Evolutionary conservation across 2,113 vertebrate genomes (phyloP), one percentile per base, ranked within the genome.

Genomic region (Bubalus kerabau): DNA sequence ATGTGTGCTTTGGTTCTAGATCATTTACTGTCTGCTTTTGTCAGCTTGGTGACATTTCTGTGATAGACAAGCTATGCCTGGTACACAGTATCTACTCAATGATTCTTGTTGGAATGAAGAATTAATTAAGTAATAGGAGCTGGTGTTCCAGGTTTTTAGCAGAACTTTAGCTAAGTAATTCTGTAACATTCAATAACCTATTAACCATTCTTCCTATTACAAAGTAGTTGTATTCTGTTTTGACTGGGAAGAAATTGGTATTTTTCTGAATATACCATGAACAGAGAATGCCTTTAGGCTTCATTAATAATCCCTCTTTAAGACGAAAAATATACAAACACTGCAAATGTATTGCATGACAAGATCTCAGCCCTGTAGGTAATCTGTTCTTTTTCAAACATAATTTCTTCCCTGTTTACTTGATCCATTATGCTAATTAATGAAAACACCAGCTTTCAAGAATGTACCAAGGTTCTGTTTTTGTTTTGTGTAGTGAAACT

Each of bases 301-400:
- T 95, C 50, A 96, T 96, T 87, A 97, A 94, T 94, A 97, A 97
- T 93, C 59, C 57, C 52, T 93, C 88, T 96, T 97, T 94, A 76
- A 96, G 83, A 89, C 40, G 62, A 91, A 96, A 95, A 90, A 76
- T 84, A 81, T 4, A 13, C 2, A 46, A 50, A 92, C 88, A 59
- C 50, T 96, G 67, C 56, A 80, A 96, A 94, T 82, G 23, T 74
- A n/a, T 78, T 23, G 13, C 32, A 30, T 89, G 78, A 96, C 71
- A 91, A 93, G 78, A 96, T 90, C 97, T 81, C 86, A 96, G 67
- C 57, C 62, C 57, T 23, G 14, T 71, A 91, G 90, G 36, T 96
- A 95, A 94, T 86, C 57, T 62, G 56, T 57, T 92, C 60, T 91
- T 87, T 96, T 94, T 83, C 36, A 95, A 92, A 91, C 67, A 74